Conservation (phyloP, 2,888 invertebrate species). For the Acronicta alni region DNA sequence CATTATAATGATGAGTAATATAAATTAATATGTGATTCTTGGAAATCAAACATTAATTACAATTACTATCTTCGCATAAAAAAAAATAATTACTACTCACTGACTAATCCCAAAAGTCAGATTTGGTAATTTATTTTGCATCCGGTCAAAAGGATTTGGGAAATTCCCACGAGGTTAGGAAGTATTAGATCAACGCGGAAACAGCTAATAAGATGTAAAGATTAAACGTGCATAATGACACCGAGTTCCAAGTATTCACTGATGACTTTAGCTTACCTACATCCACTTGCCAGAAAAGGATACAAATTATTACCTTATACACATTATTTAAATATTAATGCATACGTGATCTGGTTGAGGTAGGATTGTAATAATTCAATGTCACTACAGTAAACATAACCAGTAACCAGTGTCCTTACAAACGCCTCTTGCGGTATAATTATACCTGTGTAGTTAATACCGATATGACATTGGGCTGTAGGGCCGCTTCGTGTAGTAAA, state of each 20-base stretch:
- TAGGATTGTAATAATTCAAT: conserved; percentile 56
- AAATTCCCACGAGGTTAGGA: too few species aligned
- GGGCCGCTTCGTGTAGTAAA: conserved; percentile 29
- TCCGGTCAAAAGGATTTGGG: too few species aligned
- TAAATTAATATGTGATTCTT: too few species aligned
- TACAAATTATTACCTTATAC: conserved; percentile 26
- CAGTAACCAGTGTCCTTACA: conserved; percentile 49
- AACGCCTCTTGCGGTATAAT: conserved; percentile 39
- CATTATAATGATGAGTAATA: too few species aligned
- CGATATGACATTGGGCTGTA: conserved; percentile 42
- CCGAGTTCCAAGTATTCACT: conserved; percentile 6
- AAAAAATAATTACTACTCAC: too few species aligned
- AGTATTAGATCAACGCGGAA: too few species aligned
- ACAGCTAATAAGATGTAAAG: neutral
- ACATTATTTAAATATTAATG: conserved; percentile 46
- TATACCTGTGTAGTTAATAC: conserved; percentile 30
- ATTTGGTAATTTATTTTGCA: too few species aligned
- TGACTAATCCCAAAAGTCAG: too few species aligned
- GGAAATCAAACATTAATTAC: too few species aligned
- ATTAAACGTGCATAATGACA: conserved; percentile 4
- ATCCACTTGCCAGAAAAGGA: conserved; percentile 27
- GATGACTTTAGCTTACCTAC: conserved; percentile 9
- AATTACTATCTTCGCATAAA: too few species aligned
- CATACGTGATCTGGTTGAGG: conserved; percentile 44
- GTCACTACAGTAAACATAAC: conserved; percentile 52